A percentile compares a stretch with the other conserved stretches of the same genome.
Evolutionary conservation across 2,113 vertebrate species (phyloP).

Genomic region (Sminthopsis crassicaudata): DNA sequence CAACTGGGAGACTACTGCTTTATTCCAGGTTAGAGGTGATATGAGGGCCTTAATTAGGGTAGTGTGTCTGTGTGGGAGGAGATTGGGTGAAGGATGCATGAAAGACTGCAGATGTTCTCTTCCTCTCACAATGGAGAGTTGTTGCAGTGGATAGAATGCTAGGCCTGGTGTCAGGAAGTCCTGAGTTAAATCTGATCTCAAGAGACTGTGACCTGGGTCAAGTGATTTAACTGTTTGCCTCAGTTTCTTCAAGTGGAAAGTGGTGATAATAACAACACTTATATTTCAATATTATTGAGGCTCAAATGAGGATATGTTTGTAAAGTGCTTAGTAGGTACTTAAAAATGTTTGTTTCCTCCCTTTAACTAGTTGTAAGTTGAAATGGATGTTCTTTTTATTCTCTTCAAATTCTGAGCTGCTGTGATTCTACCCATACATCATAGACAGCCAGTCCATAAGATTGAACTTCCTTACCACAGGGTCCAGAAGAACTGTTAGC

Average conservation of each 20-base stretch:
- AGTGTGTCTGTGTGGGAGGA: background rate
- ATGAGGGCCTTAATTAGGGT: background rate
- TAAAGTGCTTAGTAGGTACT: background rate
- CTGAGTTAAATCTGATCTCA: background rate
- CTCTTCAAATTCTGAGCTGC: background rate
- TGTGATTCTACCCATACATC: background rate
- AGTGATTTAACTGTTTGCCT: background rate
- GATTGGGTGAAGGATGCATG: background rate
- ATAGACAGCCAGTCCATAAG: background rate
- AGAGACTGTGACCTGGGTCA: background rate
- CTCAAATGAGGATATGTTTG: background rate
- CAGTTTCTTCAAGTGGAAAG: background rate
- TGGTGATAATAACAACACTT: background rate
- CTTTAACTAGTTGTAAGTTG: background rate
- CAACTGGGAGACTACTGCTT: background rate
- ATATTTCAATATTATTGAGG: background rate
- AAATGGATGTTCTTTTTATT: background rate
- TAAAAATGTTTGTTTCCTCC: background rate
- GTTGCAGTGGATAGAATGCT: background rate
- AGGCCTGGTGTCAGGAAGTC: background rate
- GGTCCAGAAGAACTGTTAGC: constrained; percentile 40
- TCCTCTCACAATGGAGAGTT: background rate
- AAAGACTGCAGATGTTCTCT: background rate
- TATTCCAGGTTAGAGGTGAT: background rate
- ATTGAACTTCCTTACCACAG: constrained; percentile 58